phyloP scores from a whole-genome alignment of 2,888 invertebrate species.

The Mesorhabditis spiculigera region DNA sequence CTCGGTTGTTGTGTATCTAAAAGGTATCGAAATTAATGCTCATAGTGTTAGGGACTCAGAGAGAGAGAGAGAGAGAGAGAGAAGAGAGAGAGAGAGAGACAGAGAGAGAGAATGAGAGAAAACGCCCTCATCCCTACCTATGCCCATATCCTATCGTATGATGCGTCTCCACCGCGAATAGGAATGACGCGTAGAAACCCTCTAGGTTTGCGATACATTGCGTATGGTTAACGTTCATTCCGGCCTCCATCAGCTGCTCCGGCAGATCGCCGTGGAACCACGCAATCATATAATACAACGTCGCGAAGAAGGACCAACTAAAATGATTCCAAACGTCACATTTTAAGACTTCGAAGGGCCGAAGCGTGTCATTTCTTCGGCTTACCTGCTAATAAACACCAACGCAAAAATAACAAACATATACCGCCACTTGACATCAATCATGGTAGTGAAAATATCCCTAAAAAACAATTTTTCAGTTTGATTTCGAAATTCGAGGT shows the following conservation, averaged over 20 bases:
- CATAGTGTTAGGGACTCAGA: too few relatives aligned
- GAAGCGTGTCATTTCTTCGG: too few relatives aligned
- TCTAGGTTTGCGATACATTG: constrained; percentile 83
- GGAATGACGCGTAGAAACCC: constrained; percentile 76
- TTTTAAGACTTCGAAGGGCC: too few relatives aligned
- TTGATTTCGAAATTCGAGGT: not conserved
- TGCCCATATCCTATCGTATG: constrained; percentile 47
- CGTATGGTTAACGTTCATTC: constrained; percentile 58
- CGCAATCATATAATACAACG: constrained; percentile 91
- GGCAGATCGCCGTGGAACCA: constrained; percentile 83
- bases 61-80: too few relatives aligned
- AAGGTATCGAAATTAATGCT: not conserved
- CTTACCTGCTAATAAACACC: constrained; percentile 72
- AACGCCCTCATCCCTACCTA: too few relatives aligned
- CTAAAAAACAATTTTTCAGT: constrained; percentile 15
- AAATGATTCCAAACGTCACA: too few relatives aligned
- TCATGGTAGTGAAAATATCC: constrained; percentile 88
- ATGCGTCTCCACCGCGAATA: constrained; percentile 44
- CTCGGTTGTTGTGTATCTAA: constrained; percentile 80
- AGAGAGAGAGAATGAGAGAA: too few relatives aligned
- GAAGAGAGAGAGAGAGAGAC: too few relatives aligned
- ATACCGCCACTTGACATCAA: constrained; percentile 94
- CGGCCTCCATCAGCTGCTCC: constrained; percentile 7
- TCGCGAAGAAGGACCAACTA: constrained; percentile 88
- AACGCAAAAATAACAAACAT: constrained; percentile 84